Base-by-base conservation (phyloP, 2,888 invertebrate species). In the Leptopilina myrica region DNA sequence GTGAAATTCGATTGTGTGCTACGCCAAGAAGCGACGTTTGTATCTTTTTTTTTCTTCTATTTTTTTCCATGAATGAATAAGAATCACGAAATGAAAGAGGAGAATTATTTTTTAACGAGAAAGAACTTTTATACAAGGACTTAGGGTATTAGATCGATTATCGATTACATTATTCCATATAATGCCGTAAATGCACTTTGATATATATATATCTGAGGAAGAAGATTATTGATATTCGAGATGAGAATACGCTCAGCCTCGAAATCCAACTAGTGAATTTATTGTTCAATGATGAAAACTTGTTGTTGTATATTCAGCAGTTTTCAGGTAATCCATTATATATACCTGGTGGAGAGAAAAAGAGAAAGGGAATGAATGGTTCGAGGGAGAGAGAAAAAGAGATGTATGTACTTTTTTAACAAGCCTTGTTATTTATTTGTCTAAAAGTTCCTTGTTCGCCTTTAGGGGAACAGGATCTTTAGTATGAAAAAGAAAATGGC, bases 101-200 rank as follows among this genome's bases (percentile, higher is more conserved):
- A 49, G 14, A 69, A 69, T 49, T 53, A 53, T 69, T 69, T 14
- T 14, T 26, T 69, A 69, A 69, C 49, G 69, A 69, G 11, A 46
- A 26, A 11, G 12, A 12, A 67, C 11, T 43, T 43, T 43, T 43
- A 43, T 43, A 43, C 43, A 7, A n/a, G n/a, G n/a, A 59, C 59
- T 59, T 59, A n/a, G 59, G 59, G 43, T 8, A 43, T 43, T 59
- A n/a, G 59, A 59, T 15, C 59, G 59, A 59, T 59, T 59, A 59
- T 59, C n/a, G 20, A 67, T 43, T 46, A 14, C 12, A 7, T n/a
- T 67, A 43, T 12, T 20, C 3, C 46, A 67, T 20, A 20, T 20
- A 20, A n/a, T 67, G 14, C n/a, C 49, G 46, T 2, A 20, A 67
- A 67, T 46, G 46, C 20, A 46, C 15, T 20, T 69, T 14, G 49